Percentiles rank a stretch among this genome's conserved stretches.
Evolutionary conservation across 1,140 invertebrate genomes (phyloP).

Genomic region (Pantala flavescens): DNA sequence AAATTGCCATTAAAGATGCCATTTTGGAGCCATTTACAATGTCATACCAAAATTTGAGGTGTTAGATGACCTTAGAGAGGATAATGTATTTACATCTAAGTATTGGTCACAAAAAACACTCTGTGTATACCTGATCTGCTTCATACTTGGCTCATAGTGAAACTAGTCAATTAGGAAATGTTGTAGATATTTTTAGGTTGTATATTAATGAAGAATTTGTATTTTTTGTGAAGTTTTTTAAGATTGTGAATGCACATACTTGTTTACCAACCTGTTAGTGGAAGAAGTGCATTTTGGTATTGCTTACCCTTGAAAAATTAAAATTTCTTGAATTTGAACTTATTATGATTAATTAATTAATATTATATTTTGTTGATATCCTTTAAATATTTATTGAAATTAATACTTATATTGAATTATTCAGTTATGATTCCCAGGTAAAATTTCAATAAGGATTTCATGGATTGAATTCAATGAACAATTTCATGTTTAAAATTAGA

Average conservation of each 20-base stretch:
- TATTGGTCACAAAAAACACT: neutral
- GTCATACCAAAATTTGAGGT: neutral
- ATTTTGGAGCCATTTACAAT: constrained; percentile 2
- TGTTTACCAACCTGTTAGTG: neutral
- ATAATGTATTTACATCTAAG: neutral
- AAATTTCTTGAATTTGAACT: neutral
- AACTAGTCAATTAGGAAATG: neutral
- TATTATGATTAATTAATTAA: no score
- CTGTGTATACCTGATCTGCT: neutral
- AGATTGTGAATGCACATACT: neutral
- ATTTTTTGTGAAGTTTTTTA: neutral
- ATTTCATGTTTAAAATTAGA: no score
- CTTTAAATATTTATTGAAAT: no score
- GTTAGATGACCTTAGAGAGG: neutral
- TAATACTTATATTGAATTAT: no score
- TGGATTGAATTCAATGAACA: no score
- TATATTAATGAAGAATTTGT: neutral
- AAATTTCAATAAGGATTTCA: no score
- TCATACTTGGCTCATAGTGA: constrained; percentile 9
- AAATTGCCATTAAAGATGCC: neutral
- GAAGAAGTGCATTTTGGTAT: neutral
- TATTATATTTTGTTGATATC: no score
- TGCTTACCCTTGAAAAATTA: neutral
- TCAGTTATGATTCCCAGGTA: no score
- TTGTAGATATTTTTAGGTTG: constrained; percentile 7